Base-by-base conservation (phyloP, 2,888 invertebrate genomes). In the Lasius fuliginosus region DNA sequence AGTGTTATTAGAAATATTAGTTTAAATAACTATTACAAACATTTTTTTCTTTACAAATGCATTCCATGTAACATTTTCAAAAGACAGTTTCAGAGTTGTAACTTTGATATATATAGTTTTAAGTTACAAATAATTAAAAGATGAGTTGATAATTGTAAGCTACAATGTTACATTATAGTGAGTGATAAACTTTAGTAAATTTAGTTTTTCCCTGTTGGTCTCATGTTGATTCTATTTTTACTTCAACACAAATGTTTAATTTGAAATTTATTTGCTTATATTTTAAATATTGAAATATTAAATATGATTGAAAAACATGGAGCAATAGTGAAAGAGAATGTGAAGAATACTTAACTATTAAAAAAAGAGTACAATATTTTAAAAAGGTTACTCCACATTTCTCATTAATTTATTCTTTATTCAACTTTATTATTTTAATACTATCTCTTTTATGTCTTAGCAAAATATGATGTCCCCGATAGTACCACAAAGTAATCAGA, bases 381-480 rank as follows among this genome's bases (percentile, higher is more conserved):
- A 46, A 1, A 53, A n/a, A n/a, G 2, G 6, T n/a, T 23, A n/a
- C 23, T 71, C 8, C 36, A 23, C 27, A 23, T 12, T 60, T 60
- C 1, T 23, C 4, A 65, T 46, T 33, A 6, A 27, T 27, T n/a
- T n/a, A 36, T 67, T 82, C 1, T 46, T 46, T 46, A 46, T 6
- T 46, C 18, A 33, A 60, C 1, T 18, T 67, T 12, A 49, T 36
- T 36, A 40, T 68, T 40, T 56, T 27, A 58, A 53, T 36, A 8
- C 0, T n/a, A 1, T n/a, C 33, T 49, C 12, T 79, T 86, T 62
- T 86, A 85, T 82, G 75, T 87, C 95, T 79, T 91, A 97, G 97
- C 98, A 98, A 97, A 98, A 97, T 92, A 96, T 98, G 94, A 97
- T 98, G 97, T 98, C 98, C 1, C 98, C 98, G 2, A 97, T 97